Evolutionary conservation across 2,113 vertebrate genomes (phyloP), one percentile per base, ranked within the genome.

Genomic region (Xiphophorus maculatus): DNA sequence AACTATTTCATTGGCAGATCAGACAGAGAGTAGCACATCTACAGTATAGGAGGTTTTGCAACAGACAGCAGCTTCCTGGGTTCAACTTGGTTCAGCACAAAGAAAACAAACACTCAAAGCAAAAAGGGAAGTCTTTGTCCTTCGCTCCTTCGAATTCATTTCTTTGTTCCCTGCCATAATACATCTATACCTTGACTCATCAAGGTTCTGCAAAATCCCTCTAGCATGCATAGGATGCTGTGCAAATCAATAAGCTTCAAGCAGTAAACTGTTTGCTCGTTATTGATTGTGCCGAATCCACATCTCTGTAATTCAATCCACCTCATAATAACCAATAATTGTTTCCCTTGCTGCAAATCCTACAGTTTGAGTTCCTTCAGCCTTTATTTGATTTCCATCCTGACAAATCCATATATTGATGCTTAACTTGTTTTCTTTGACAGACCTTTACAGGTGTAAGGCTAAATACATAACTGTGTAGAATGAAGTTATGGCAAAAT

Each of bases 241-340:
- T 40, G 70, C n/a, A 70, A 84, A 92, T 91, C 90, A 82, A 89
- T 91, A 74, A 28, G 22, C 66, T 72, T 81, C 72, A 80, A 82
- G 84, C 71, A 82, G 77, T 88, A 82, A 90, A 85, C 80, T 89
- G 87, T 91, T 90, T 87, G 79, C 84, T 60, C 3, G 65, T n/a
- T 29, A 86, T 80, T 78, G 89, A 88, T 87, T 60, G 68, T 35
- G 63, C 58, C n/a, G 63, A 90, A 91, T 87, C 68, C 85, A 76
- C 81, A 86, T 86, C 76, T 73, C 19, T 35, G 83, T 85, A 74
- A 88, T 89, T 88, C 81, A 87, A 85, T 84, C 77, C n/a, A 9
- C 60, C 72, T 71, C 77, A 91, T 85, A 88, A 86, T 54, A 82
- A 76, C 63, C 76, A 83, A 84, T 89, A 85, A 90, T 86, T 79